Evolutionary conservation across 2,113 vertebrate genomes (phyloP).

Genomic region (Oryzias curvinotus): DNA sequence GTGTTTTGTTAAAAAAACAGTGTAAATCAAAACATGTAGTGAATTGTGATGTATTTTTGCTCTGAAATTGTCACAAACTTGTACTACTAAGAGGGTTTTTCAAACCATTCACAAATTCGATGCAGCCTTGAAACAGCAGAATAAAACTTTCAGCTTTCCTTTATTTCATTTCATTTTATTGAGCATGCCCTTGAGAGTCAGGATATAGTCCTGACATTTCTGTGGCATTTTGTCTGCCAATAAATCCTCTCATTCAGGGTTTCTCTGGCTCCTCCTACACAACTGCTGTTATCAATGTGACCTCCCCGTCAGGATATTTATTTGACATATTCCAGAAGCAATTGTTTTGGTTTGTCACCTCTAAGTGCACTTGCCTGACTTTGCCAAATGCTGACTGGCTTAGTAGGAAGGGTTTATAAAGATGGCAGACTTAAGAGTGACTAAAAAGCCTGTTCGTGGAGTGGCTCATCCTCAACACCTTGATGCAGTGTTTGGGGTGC

Average conservation of each 20-base stretch:
- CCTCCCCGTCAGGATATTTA: conserved; percentile 41
- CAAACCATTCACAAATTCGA: conserved; percentile 7
- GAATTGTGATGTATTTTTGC: too few species aligned
- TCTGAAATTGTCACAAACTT: too few species aligned
- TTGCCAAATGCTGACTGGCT: conserved; percentile 56
- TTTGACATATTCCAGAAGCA: conserved; percentile 49
- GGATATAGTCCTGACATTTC: conserved; percentile 65
- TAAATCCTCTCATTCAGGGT: conserved; percentile 28
- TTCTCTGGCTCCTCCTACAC: conserved; percentile 39
- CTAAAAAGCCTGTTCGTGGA: conserved; percentile 42
- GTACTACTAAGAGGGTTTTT: background rate
- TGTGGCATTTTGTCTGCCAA: conserved; percentile 65
- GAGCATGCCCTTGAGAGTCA: conserved; percentile 22
- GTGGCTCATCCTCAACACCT: conserved; percentile 32
- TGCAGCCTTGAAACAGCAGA: conserved; percentile 14
- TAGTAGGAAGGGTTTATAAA: conserved; percentile 29
- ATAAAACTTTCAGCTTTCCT: background rate
- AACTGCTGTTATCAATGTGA: conserved; percentile 43
- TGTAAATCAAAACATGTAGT: too few species aligned
- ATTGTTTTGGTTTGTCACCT: conserved; percentile 43
- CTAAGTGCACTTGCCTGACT: conserved; percentile 45
- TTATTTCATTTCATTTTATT: conserved; percentile 10
- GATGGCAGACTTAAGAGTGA: conserved; percentile 31
- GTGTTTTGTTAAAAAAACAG: too few species aligned
- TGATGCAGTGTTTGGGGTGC: conserved; percentile 40